Base-by-base conservation (phyloP, 2,888 invertebrate genomes). In the Macrophya alboannulata region DNA sequence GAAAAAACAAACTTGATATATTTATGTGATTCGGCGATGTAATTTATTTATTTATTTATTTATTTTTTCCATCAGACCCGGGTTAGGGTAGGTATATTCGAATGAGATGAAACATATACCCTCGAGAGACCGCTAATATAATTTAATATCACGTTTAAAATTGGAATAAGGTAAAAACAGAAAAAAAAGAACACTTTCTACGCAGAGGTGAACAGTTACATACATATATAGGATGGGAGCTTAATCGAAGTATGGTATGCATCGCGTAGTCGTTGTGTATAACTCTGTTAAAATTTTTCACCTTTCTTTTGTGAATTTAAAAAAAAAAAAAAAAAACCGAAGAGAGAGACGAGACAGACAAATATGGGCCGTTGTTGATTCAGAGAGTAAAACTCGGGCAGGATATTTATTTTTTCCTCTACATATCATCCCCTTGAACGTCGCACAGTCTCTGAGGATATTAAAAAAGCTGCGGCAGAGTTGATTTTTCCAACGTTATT, bases 301-400 rank as follows among this genome's bases (percentile, higher is more conserved):
- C 45, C 40, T 21, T 74, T 25, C 25, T 21, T 74, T 74, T 17
- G 15, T 45, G 21, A n/a, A n/a, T 45, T 17, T 0, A 48, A 25
- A 48, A 31, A 51, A 55, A 55, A 77, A 10, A 37, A 31, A 31
- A 31, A 31, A 31, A 31, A 31, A 3, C 37, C 37, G 31, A 31
- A 10, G 71, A 62, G 9, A 62, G n/a, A 62, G n/a, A 15, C 62
- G 43, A 31, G 55, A 51, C 15, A 17, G 12, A 77, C 51, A 77
- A 77, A 77, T 31, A 77, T 31, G 77, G 17, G 55, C 77, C 17
- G 37, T 37, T 77, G 77, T 77, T 77, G 17, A 77, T 77, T 55
- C 31, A 77, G 55, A 51, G 77, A 77, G 77, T 25, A 25, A 48
- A 25, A 77, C 77, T 77, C 51, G 77, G 77, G 51, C 17, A 6